A percentile compares a stretch with the other conserved stretches of the same genome.
Conservation (phyloP, 1,140 invertebrate species). For the Elysia chlorotica region DNA sequence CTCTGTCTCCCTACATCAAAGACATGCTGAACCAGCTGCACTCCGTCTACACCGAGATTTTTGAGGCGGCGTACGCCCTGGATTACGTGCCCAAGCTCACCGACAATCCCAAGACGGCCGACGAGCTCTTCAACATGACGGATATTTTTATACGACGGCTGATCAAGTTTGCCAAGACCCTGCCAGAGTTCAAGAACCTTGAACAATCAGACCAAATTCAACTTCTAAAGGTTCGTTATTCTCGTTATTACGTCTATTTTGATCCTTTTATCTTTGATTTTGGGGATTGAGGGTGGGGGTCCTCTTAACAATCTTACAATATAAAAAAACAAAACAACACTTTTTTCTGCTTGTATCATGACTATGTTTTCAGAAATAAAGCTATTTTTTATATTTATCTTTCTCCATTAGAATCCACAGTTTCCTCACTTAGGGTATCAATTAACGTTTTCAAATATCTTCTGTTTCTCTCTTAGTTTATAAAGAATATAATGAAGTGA, state of each 20-base stretch:
- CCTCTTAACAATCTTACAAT: neutral
- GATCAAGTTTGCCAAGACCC: slow-evolving; percentile 53
- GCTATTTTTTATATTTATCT: too few species aligned
- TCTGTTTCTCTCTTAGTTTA: too few species aligned
- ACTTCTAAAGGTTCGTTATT: slow-evolving; percentile 44
- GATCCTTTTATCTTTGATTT: neutral
- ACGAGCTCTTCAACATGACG: slow-evolving; percentile 69
- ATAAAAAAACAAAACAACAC: neutral
- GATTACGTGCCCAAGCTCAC: slow-evolving; percentile 34
- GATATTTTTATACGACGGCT: slow-evolving; percentile 86
- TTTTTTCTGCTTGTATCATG: neutral
- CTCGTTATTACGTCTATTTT: neutral
- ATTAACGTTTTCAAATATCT: too few species aligned
- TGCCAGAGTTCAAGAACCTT: slow-evolving; percentile 51
- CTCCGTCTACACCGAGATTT: slow-evolving; percentile 38
- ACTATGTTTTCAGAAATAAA: too few species aligned
- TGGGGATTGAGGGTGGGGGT: neutral
- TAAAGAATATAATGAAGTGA: too few species aligned
- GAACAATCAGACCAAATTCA: slow-evolving; percentile 52
- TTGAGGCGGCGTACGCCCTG: slow-evolving; percentile 45
- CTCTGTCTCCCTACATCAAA: slow-evolving; percentile 36
- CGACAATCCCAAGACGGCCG: slow-evolving; percentile 38
- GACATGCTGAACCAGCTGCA: slow-evolving; percentile 38
- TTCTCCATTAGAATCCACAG: too few species aligned
- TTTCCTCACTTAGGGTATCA: too few species aligned